These are phyloP conservation scores for Dusona sp. DNA, from an alignment of 2,888 invertebrate species.

Conservation along the genomic window DNA sequence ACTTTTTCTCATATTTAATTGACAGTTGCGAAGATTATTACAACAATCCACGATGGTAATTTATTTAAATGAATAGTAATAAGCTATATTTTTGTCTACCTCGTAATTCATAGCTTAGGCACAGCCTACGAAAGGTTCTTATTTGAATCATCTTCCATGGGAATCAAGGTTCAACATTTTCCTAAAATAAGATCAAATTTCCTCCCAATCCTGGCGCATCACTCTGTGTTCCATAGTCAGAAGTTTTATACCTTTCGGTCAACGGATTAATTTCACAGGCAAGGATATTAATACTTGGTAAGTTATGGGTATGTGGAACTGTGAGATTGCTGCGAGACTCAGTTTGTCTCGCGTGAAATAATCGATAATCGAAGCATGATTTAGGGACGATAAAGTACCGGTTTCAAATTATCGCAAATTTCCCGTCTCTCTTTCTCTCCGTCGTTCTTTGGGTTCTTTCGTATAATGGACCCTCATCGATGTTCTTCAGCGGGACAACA, in stretches of 20 bases:
- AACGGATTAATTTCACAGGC: not conserved
- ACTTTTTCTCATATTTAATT: not conserved
- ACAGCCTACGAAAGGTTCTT: not conserved
- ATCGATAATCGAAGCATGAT: conserved; percentile 72
- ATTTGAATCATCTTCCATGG: not conserved
- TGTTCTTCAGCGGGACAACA: conserved; percentile 26
- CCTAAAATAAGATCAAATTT: conserved; percentile 8
- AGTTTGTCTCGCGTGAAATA: conserved; percentile 63
- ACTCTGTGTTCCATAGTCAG: not conserved
- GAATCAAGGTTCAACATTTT: not conserved
- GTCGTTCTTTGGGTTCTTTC: not conserved
- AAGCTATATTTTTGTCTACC: not conserved
- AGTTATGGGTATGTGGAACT: conserved; percentile 16
- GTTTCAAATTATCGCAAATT: conserved; percentile 59
- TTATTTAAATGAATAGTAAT: not conserved
- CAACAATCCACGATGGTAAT: not conserved
- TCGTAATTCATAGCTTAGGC: not conserved
- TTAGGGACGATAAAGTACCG: conserved; percentile 68
- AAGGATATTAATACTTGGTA: conserved; percentile 15
- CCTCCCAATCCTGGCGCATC: not conserved
- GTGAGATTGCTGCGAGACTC: conserved; percentile 38
- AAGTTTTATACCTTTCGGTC: not conserved
- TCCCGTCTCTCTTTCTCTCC: conserved; percentile 18
- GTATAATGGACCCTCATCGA: conserved; percentile 20
- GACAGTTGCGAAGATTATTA: not conserved